These are phyloP conservation scores for Polyploca ridens DNA, from an alignment of 2,888 invertebrate species.

Conservation along the genomic window DNA sequence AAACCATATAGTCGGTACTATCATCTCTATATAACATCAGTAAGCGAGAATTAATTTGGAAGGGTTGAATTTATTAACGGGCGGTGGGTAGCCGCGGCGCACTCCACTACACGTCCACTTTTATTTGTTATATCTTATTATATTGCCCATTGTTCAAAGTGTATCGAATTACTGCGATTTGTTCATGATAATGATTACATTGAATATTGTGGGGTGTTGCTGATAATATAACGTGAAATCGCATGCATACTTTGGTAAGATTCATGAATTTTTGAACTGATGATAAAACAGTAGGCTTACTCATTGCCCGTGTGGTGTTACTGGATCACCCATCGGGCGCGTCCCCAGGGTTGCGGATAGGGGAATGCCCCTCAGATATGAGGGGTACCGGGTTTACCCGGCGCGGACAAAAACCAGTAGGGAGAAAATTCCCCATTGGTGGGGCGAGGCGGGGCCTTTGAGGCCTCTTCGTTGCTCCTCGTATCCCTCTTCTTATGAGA, in stretches of 20 bases:
- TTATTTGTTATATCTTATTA: slow-evolving; percentile 43
- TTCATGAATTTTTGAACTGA: too few relatives aligned
- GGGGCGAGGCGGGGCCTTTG: too few relatives aligned
- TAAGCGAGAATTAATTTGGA: slow-evolving; percentile 52
- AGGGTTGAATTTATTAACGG: slow-evolving; percentile 61
- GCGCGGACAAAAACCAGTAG: too few relatives aligned
- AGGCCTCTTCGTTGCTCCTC: too few relatives aligned
- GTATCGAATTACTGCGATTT: slow-evolving; percentile 13
- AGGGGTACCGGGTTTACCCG: too few relatives aligned
- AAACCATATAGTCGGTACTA: slow-evolving; percentile 25
- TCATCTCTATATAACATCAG: slow-evolving; percentile 42
- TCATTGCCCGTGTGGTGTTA: too few relatives aligned
- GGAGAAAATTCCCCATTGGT: too few relatives aligned
- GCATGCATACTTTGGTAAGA: neutral
- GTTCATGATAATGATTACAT: neutral
- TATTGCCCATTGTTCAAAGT: slow-evolving; percentile 23
- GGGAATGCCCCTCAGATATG: too few relatives aligned
- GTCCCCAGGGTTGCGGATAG: too few relatives aligned
- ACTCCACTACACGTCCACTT: slow-evolving; percentile 37
- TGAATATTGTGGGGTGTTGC: neutral
- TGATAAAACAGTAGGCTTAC: too few relatives aligned
- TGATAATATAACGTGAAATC: neutral
- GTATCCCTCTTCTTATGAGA: too few relatives aligned
- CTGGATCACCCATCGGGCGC: too few relatives aligned
- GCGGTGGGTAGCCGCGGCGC: slow-evolving; percentile 36